Percentiles rank a stretch among this genome's conserved stretches.
These are phyloP conservation scores for Megathymus violae DNA, from an alignment of 1,140 invertebrate genomes.

Conservation along the genomic window DNA sequence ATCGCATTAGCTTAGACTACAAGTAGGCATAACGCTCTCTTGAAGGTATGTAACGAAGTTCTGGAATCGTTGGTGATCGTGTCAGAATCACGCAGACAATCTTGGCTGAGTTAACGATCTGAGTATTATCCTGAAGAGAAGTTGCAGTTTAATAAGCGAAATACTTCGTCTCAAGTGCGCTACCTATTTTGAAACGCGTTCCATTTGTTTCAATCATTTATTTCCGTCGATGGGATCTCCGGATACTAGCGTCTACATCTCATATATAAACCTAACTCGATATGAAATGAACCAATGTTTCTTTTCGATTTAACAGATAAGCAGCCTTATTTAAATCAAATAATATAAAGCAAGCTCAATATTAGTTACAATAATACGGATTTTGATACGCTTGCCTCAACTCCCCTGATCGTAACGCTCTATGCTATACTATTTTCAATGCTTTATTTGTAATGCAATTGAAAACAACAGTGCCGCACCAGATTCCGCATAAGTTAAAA, in stretches of 20 bases:
- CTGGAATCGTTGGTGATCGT: conserved; percentile 11
- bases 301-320: conserved; percentile 80
- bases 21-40: not conserved
- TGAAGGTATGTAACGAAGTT: conserved; percentile 17
- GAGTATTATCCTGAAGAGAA: conserved; percentile 31
- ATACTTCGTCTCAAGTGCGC: conserved; percentile 51
- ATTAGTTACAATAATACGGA: too few relatives aligned
- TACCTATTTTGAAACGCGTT: conserved; percentile 68
- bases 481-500: too few relatives aligned
- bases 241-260: conserved; percentile 68
- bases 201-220: conserved; percentile 78
- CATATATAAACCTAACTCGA: conserved; percentile 73
- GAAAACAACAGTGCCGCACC: too few relatives aligned
- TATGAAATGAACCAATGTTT: conserved; percentile 67
- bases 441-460: too few relatives aligned
- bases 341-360: not conserved
- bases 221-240: conserved; percentile 62
- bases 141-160: conserved; percentile 46
- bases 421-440: too few relatives aligned
- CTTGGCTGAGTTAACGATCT: conserved; percentile 3
- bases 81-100: conserved; percentile 23
- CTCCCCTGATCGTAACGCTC: too few relatives aligned
- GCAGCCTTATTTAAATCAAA: conserved; percentile 36
- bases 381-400: too few relatives aligned
- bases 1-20: not conserved